These are phyloP conservation scores for Leuciscus idus DNA, from an alignment of 2,113 vertebrate genomes.

Conservation along the genomic window DNA sequence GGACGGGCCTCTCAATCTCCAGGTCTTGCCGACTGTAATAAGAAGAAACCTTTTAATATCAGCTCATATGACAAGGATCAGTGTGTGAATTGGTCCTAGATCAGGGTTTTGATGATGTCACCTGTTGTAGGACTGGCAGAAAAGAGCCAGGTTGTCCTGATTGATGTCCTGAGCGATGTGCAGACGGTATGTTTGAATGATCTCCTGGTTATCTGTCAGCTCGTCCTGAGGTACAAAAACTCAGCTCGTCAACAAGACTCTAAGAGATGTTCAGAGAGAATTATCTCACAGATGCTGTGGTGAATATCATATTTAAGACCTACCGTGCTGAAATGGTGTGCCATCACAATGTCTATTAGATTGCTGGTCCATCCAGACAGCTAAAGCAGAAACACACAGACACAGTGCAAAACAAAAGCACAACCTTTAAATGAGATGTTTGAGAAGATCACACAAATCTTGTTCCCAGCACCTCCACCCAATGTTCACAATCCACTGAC, in stretches of 20 bases:
- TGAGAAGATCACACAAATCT: neutral
- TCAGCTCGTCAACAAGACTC: neutral
- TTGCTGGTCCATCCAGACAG: constrained; percentile 93
- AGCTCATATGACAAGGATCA: neutral
- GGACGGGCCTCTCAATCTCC: constrained; percentile 83
- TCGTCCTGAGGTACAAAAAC: constrained; percentile 80
- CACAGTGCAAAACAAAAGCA: constrained; percentile 3
- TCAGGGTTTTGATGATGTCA: constrained; percentile 58
- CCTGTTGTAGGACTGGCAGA: constrained; percentile 90
- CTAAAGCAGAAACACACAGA: constrained; percentile 69
- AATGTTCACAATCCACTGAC: neutral
- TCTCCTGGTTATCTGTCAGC: constrained; percentile 88
- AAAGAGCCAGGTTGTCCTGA: constrained; percentile 91
- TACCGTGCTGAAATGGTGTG: constrained; percentile 93
- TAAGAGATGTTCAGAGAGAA: neutral
- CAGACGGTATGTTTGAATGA: constrained; percentile 92
- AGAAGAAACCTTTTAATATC: constrained; percentile 20
- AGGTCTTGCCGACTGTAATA: constrained; percentile 83
- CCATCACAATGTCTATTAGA: constrained; percentile 90
- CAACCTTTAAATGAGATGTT: neutral
- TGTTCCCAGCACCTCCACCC: constrained; percentile 1
- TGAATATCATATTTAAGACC: constrained; percentile 63
- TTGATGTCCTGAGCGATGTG: constrained; percentile 95
- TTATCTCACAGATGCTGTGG: neutral
- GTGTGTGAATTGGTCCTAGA: too few species aligned